Percentiles rank a stretch among this genome's conserved stretches.
Conservation (phyloP, 37 sponge, comb jelly and placozoan genomes). For the Diacarnus erythraeanus region DNA sequence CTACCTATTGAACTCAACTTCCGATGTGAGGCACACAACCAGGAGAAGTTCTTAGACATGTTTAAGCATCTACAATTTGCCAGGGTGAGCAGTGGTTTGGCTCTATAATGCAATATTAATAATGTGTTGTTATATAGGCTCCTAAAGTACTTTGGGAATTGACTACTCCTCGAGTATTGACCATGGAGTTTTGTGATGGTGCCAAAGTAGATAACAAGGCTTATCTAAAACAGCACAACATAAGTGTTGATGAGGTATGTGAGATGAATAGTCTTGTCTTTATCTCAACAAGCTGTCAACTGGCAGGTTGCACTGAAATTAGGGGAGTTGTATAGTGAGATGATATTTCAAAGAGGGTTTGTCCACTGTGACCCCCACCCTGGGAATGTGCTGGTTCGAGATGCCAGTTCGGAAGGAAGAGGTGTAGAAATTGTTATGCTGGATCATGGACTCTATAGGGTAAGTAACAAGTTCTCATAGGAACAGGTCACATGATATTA, state of each 20-base stretch:
- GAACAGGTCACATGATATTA: background rate
- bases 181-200: constrained; percentile 90
- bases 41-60: constrained; percentile 68
- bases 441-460: constrained; percentile 91
- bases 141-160: constrained; percentile 84
- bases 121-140: constrained; percentile 8
- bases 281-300: background rate
- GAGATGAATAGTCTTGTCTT: background rate
- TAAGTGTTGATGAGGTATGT: constrained; percentile 64
- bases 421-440: constrained; percentile 74
- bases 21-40: constrained; percentile 80
- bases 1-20: constrained; percentile 91
- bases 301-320: constrained; percentile 65
- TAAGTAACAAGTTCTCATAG: constrained; percentile 6
- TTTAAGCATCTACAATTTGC: constrained; percentile 73
- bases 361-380: constrained; percentile 98
- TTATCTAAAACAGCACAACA: constrained; percentile 59
- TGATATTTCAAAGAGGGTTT: constrained; percentile 88
- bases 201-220: constrained; percentile 75
- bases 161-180: constrained; percentile 81
- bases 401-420: background rate
- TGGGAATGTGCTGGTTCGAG: constrained; percentile 87
- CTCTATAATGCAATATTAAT: background rate
- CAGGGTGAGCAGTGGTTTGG: constrained; percentile 36
- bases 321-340: constrained; percentile 85